phyloP scores from a whole-genome alignment of 1,140 invertebrate species.

The Atta colombica region DNA sequence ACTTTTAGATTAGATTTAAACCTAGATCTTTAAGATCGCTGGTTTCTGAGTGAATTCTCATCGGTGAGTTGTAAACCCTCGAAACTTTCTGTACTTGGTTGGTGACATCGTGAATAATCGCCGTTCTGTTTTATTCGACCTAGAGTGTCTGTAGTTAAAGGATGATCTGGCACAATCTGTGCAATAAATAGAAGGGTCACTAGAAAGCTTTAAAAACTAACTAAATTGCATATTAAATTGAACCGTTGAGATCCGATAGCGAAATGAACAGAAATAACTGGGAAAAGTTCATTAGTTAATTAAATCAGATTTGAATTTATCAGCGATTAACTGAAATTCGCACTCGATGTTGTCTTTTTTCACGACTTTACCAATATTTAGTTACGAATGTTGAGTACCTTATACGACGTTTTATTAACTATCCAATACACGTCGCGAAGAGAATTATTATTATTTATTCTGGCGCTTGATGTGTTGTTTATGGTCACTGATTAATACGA shows the following conservation, averaged over 20 bases:
- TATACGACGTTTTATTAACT: background rate
- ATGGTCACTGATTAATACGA: background rate
- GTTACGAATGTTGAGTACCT: background rate
- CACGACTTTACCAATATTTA: conserved; percentile 1
- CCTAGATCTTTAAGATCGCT: background rate
- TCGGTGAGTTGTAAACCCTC: conserved; percentile 9
- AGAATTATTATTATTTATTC: conserved; percentile 7
- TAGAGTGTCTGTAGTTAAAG: conserved; percentile 25
- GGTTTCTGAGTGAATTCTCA: conserved; percentile 17
- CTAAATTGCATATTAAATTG: conserved; percentile 53
- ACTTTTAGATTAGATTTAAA: background rate
- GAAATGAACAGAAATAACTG: background rate
- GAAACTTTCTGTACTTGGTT: conserved; percentile 25
- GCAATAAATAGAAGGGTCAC: conserved; percentile 47
- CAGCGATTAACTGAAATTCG: background rate
- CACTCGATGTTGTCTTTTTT: background rate
- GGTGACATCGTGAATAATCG: conserved; percentile 36
- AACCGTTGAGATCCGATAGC: background rate
- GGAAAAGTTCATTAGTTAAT: conserved; percentile 33
- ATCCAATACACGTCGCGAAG: background rate
- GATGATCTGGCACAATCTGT: conserved; percentile 20
- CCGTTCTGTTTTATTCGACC: conserved; percentile 43
- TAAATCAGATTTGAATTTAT: conserved; percentile 2
- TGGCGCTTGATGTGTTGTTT: background rate
- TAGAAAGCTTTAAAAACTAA: conserved; percentile 36